Conservation (phyloP, 64 coral and sea anemone genomes). For the Actinia tenebrosa region DNA sequence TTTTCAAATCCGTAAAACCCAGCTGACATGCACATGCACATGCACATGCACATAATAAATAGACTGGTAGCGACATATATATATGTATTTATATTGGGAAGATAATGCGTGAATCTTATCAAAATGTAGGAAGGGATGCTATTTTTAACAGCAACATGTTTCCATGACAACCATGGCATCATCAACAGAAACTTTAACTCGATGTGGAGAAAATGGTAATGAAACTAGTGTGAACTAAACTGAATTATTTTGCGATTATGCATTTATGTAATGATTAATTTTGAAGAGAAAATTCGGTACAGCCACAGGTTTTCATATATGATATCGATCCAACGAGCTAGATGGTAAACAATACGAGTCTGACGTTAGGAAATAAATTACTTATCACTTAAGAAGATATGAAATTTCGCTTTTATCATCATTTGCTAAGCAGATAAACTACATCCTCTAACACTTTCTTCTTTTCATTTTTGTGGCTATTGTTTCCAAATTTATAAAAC, state of each 20-base stretch:
- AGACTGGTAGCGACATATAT: not conserved
- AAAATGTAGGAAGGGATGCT: not conserved
- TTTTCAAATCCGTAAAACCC: not conserved
- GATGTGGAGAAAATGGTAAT: not conserved
- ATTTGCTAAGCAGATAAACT: not conserved
- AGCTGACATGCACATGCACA: not conserved
- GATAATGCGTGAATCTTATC: not conserved
- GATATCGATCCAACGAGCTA: not conserved
- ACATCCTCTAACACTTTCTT: no score
- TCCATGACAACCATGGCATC: not conserved
- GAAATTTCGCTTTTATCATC: not conserved
- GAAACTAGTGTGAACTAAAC: not conserved
- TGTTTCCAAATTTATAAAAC: no score
- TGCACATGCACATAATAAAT: not conserved
- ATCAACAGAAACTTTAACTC: not conserved
- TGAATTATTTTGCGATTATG: no score
- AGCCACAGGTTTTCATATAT: not conserved
- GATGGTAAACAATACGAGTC: not conserved
- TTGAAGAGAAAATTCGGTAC: not conserved
- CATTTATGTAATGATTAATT: no score
- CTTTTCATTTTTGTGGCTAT: no score
- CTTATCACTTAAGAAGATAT: no score
- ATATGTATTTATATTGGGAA: not conserved
- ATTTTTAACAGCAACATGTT: no score
- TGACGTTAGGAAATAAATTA: not conserved